Conservation (phyloP, 1,140 invertebrate genomes). For the Zaprionus nigranus region DNA sequence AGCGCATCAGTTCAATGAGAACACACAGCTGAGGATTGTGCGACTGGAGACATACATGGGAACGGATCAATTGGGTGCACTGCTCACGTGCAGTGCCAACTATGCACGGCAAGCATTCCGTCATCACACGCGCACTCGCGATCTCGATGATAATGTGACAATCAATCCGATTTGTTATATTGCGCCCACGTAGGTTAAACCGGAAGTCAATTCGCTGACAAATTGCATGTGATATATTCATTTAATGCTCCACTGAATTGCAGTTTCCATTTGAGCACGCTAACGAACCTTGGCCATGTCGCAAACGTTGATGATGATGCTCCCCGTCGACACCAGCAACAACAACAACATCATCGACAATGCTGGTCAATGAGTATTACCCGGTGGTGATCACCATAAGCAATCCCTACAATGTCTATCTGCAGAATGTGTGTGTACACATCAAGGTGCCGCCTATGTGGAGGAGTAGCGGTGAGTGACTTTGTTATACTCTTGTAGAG, state of each 20-base stretch:
- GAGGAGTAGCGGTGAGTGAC: slow-evolving; percentile 76
- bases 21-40: slow-evolving; percentile 75
- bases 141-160: slow-evolving; percentile 81
- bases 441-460: slow-evolving; percentile 72
- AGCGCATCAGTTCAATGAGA: slow-evolving; percentile 80
- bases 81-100: slow-evolving; percentile 68
- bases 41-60: slow-evolving; percentile 78
- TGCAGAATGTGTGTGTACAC: slow-evolving; percentile 78
- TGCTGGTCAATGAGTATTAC: slow-evolving; percentile 84
- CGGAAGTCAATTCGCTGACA: slow-evolving; percentile 43
- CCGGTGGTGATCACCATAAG: slow-evolving; percentile 71
- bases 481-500: not conserved
- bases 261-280: slow-evolving; percentile 83
- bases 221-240: slow-evolving; percentile 41
- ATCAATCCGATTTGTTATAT: slow-evolving; percentile 83
- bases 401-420: slow-evolving; percentile 78
- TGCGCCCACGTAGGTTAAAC: slow-evolving; percentile 81
- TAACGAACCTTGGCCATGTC: slow-evolving; percentile 73
- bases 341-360: slow-evolving; percentile 48
- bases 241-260: slow-evolving; percentile 55
- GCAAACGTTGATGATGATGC: slow-evolving; percentile 11
- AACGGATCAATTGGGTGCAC: slow-evolving; percentile 69
- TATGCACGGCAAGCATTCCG: slow-evolving; percentile 67
- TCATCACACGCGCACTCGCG: slow-evolving; percentile 73
- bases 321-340: slow-evolving; percentile 3